These are phyloP conservation scores for Drosophila antonietae DNA, from an alignment of 2,888 invertebrate species.

Conservation along the genomic window DNA sequence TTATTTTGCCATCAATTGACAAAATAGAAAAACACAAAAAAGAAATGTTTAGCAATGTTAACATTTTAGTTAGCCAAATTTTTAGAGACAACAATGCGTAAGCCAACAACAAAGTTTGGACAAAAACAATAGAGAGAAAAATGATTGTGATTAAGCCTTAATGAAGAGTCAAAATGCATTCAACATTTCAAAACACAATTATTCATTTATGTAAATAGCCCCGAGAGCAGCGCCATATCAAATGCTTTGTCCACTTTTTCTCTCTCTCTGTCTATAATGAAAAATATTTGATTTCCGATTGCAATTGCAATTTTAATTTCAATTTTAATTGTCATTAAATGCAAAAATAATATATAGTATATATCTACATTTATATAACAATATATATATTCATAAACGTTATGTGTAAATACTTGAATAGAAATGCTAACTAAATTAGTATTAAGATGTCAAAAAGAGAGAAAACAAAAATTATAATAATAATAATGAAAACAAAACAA, in stretches of 20 bases:
- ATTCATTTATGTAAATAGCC: constrained; percentile 55
- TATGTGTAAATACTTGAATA: constrained; percentile 64
- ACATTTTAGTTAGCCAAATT: constrained; percentile 72
- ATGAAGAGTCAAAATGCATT: constrained; percentile 48
- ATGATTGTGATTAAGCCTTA: constrained; percentile 76
- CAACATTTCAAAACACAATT: constrained; percentile 31
- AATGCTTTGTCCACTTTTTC: constrained; percentile 49
- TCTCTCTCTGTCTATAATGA: constrained; percentile 30
- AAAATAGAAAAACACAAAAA: neutral
- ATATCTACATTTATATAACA: constrained; percentile 6
- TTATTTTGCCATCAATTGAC: constrained; percentile 59
- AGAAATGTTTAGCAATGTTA: constrained; percentile 37
- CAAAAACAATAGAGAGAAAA: constrained; percentile 65
- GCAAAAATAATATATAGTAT: neutral
- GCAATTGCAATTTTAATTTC: constrained; percentile 29
- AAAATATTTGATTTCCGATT: constrained; percentile 39
- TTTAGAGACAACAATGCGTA: constrained; percentile 56
- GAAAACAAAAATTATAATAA: neutral
- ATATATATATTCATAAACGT: constrained; percentile 20
- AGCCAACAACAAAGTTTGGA: constrained; percentile 38
- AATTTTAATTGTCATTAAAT: constrained; percentile 41
- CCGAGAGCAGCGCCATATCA: constrained; percentile 51
- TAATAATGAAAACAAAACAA: constrained; percentile 9
- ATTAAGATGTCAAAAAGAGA: constrained; percentile 52
- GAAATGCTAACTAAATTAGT: constrained; percentile 63